Conservation (phyloP, 1,140 invertebrate species). For the Probaryconus sp. region DNA sequence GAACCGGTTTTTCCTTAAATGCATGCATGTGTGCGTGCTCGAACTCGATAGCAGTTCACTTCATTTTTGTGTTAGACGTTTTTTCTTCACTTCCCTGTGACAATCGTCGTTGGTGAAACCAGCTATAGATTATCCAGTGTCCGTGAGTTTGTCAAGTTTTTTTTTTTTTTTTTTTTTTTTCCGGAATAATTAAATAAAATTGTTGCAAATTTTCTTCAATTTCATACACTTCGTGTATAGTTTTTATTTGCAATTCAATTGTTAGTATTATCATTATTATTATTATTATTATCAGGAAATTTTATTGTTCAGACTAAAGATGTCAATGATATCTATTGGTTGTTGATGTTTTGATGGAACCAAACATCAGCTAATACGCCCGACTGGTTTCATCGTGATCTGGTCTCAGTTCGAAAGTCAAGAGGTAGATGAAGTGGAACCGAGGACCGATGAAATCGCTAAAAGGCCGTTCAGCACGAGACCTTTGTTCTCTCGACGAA, state of each 20-base stretch:
- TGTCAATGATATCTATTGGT: too few relatives aligned
- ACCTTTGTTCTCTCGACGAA: slow-evolving; percentile 48
- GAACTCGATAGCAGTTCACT: slow-evolving; percentile 35
- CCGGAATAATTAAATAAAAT: too few relatives aligned
- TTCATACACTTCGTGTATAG: too few relatives aligned
- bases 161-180: slow-evolving; percentile 4
- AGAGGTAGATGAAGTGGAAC: too few relatives aligned
- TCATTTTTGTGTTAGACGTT: neutral
- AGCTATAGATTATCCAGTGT: too few relatives aligned
- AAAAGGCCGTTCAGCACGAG: slow-evolving; percentile 53
- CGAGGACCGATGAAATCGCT: slow-evolving; percentile 34
- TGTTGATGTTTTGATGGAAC: slow-evolving; percentile 71
- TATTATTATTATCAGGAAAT: neutral
- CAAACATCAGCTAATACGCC: slow-evolving; percentile 68
- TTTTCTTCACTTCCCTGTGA: neutral
- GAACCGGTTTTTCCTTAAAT: slow-evolving; percentile 62
- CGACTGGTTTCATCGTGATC: too few relatives aligned
- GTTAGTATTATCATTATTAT: neutral
- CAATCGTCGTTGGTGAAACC: too few relatives aligned
- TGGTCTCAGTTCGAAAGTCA: too few relatives aligned
- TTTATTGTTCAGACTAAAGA: too few relatives aligned
- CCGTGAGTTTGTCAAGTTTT: too few relatives aligned
- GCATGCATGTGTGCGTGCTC: slow-evolving; percentile 47
- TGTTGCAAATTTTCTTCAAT: too few relatives aligned
- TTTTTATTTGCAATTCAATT: neutral